Percentiles rank a stretch among this genome's conserved stretches.
phyloP scores from a whole-genome alignment of 2,113 vertebrate genomes.

The Hyperopisus bebe region DNA sequence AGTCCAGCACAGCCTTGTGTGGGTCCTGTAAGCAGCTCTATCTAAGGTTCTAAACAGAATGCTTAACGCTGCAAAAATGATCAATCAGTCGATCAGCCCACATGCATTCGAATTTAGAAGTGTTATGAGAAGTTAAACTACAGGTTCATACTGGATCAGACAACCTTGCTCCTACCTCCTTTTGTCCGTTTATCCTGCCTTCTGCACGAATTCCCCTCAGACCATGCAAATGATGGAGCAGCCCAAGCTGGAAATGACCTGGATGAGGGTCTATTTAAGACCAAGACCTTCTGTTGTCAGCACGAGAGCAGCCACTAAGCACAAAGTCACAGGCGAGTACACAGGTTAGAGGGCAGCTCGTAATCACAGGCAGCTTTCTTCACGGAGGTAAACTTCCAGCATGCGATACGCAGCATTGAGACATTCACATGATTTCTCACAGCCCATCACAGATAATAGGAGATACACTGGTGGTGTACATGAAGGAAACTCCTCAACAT shows the following conservation, averaged over 20 bases:
- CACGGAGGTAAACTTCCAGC: neutral
- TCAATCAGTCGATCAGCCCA: neutral
- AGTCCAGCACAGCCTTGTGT: neutral
- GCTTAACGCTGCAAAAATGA: neutral
- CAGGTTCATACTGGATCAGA: neutral
- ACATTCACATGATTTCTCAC: neutral
- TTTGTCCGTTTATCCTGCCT: neutral
- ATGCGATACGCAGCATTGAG: neutral
- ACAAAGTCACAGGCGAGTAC: neutral
- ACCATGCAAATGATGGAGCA: neutral
- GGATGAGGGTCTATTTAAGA: constrained; percentile 9
- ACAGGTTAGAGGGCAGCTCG: neutral
- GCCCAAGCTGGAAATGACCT: constrained; percentile 10
- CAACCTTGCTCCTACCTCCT: neutral
- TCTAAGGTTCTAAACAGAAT: neutral
- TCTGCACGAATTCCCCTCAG: neutral
- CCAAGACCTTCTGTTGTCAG: neutral
- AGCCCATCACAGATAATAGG: neutral
- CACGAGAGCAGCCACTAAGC: neutral
- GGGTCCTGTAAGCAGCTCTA: neutral
- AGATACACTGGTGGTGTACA: neutral
- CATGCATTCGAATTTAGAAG: neutral
- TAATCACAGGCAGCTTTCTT: neutral
- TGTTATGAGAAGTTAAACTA: neutral
- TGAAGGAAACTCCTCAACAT: neutral